A percentile compares a stretch with the other conserved stretches of the same genome.
These are phyloP conservation scores for Spodoptera picta DNA, from an alignment of 2,888 invertebrate species.

Conservation along the genomic window DNA sequence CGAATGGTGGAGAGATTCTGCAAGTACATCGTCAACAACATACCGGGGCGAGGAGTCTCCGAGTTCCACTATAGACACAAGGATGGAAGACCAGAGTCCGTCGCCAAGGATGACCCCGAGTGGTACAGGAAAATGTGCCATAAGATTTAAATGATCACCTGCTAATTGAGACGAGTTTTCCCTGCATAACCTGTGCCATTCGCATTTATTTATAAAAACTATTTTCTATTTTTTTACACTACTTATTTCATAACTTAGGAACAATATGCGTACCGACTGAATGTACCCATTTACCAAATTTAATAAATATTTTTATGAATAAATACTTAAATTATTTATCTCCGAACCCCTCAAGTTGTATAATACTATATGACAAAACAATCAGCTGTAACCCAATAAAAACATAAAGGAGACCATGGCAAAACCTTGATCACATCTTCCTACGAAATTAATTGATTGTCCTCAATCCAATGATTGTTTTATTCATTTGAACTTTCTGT, in stretches of 20 bases:
- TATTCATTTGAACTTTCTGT: not conserved
- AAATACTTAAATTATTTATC: not conserved
- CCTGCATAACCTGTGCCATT: too few relatives aligned
- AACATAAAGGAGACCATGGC: slow-evolving; percentile 36
- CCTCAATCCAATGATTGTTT: slow-evolving; percentile 17
- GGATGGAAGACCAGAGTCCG: slow-evolving; percentile 86
- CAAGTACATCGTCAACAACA: slow-evolving; percentile 89
- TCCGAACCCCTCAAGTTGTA: not conserved
- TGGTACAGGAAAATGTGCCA: slow-evolving; percentile 88
- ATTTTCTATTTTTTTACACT: not conserved
- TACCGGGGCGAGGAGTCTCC: slow-evolving; percentile 91
- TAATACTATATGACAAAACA: not conserved
- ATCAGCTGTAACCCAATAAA: slow-evolving; percentile 9
- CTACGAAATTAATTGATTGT: not conserved
- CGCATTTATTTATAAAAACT: not conserved
- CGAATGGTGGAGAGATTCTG: slow-evolving; percentile 90
- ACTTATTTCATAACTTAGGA: not conserved
- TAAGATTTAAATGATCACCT: slow-evolving; percentile 60
- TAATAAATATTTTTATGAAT: not conserved
- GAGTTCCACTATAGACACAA: slow-evolving; percentile 92
- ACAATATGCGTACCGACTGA: slow-evolving; percentile 9
- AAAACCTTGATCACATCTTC: slow-evolving; percentile 31
- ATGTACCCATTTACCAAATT: slow-evolving; percentile 13
- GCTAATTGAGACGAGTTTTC: too few relatives aligned
- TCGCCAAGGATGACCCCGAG: slow-evolving; percentile 83